Evolutionary conservation across 2,797 vertebrate genomes (phyloP).

Genomic region (Labroides dimidiatus): DNA sequence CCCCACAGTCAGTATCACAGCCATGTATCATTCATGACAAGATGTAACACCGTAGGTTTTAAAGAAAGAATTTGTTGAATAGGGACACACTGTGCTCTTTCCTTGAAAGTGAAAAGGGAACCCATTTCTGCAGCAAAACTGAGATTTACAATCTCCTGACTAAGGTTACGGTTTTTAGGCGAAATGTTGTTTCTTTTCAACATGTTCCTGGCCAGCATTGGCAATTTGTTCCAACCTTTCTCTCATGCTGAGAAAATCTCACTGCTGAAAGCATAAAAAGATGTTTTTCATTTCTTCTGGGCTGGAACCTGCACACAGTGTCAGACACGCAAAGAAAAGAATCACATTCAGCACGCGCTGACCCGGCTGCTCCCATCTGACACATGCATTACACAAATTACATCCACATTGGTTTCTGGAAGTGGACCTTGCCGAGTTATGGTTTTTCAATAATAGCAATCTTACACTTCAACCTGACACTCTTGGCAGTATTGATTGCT

Average conservation of each 20-base stretch:
- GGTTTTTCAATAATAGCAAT: constrained; percentile 62
- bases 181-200: constrained; percentile 51
- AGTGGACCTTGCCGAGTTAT: constrained; percentile 42
- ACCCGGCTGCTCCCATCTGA: constrained; percentile 35
- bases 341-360: constrained; percentile 37
- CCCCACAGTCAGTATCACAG: constrained; percentile 41
- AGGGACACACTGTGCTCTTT: constrained; percentile 5
- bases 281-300: constrained; percentile 57
- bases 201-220: constrained; percentile 40
- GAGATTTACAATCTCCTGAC: constrained; percentile 39
- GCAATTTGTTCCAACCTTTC: constrained; percentile 62
- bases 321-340: constrained; percentile 50
- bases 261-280: constrained; percentile 31
- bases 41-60: constrained; percentile 52
- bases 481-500: constrained; percentile 43
- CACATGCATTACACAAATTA: constrained; percentile 55
- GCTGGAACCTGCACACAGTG: constrained; percentile 28
- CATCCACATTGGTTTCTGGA: constrained; percentile 37
- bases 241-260: constrained; percentile 42
- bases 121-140: constrained; percentile 22
- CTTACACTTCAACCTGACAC: constrained; percentile 30
- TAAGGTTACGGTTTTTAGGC: constrained; percentile 32
- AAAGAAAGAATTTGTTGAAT: constrained; percentile 39
- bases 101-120: constrained; percentile 14
- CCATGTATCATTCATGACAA: constrained; percentile 69